Conservation (phyloP, 2,113 vertebrate genomes). For the Anoplopoma fimbria region DNA sequence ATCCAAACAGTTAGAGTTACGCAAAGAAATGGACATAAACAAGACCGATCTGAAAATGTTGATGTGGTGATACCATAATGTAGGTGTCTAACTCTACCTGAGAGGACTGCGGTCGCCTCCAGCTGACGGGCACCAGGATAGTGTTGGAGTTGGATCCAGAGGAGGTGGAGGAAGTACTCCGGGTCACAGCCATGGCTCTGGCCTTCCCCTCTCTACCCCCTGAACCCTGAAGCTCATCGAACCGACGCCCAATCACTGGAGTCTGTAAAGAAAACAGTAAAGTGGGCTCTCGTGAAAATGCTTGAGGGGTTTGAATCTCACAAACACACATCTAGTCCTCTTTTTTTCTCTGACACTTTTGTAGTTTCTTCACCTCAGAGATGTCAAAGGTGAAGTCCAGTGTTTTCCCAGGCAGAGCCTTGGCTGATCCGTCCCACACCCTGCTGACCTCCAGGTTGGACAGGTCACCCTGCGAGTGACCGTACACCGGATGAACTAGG, state of each 20-base stretch:
- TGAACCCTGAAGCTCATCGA: slow-evolving; percentile 93
- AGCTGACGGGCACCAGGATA: slow-evolving; percentile 97
- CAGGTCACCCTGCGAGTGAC: slow-evolving; percentile 91
- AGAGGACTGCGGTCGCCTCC: slow-evolving; percentile 96
- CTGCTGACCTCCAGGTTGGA: slow-evolving; percentile 95
- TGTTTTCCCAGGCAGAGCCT: slow-evolving; percentile 97
- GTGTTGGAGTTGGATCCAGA: slow-evolving; percentile 98
- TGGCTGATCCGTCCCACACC: slow-evolving; percentile 94
- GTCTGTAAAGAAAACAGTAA: slow-evolving; percentile 56
- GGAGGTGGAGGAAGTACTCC: slow-evolving; percentile 96
- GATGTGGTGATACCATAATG: not conserved
- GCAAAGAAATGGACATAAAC: not conserved
- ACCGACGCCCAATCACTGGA: slow-evolving; percentile 92
- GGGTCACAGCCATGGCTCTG: slow-evolving; percentile 92
- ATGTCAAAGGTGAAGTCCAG: slow-evolving; percentile 99
- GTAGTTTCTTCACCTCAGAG: slow-evolving; percentile 88
- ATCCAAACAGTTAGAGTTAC: not conserved
- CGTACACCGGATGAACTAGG: slow-evolving; percentile 91
- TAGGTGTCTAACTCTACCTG: slow-evolving; percentile 85
- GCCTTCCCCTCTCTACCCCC: slow-evolving; percentile 92
- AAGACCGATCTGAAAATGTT: not conserved
- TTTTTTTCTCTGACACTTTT: not conserved
- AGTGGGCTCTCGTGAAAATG: not conserved
- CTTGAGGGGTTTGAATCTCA: not conserved
- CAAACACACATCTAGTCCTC: not conserved